A percentile compares a stretch with the other conserved stretches of the same genome.
Conservation (phyloP, 2,888 invertebrate species). For the Sinhomidia bicolor region DNA sequence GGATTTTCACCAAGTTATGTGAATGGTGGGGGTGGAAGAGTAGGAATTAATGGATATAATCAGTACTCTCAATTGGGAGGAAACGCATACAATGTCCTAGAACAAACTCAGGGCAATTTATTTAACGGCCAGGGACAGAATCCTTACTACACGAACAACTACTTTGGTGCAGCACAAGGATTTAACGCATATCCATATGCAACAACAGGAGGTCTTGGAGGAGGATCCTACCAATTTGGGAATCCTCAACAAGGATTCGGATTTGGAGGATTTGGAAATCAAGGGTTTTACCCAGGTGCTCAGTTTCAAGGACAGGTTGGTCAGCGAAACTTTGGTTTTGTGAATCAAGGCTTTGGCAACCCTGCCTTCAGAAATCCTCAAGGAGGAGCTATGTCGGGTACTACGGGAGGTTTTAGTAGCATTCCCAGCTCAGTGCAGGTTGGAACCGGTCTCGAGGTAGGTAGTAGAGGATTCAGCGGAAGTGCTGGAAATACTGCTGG, state of each 20-base stretch:
- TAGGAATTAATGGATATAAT: constrained; percentile 43
- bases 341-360: constrained; percentile 74
- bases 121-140: constrained; percentile 49
- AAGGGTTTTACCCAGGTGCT: constrained; percentile 47
- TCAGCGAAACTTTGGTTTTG: constrained; percentile 69
- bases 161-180: constrained; percentile 43
- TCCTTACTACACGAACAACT: constrained; percentile 49
- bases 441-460: constrained; percentile 64
- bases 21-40: constrained; percentile 27
- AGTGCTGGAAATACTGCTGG: constrained; percentile 31
- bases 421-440: constrained; percentile 61
- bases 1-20: constrained; percentile 55
- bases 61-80: constrained; percentile 45
- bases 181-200: constrained; percentile 55
- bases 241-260: constrained; percentile 37
- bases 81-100: constrained; percentile 61
- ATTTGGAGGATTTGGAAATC: constrained; percentile 58
- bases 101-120: constrained; percentile 55
- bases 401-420: constrained; percentile 7
- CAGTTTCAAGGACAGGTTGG: constrained; percentile 61
- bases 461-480: constrained; percentile 47
- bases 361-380: constrained; percentile 67
- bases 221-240: constrained; percentile 38
- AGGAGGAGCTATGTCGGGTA: not conserved
- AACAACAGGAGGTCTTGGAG: constrained; percentile 7